Evolutionary conservation across 1,140 invertebrate species (phyloP).

Genomic region (Ephestia elutella): DNA sequence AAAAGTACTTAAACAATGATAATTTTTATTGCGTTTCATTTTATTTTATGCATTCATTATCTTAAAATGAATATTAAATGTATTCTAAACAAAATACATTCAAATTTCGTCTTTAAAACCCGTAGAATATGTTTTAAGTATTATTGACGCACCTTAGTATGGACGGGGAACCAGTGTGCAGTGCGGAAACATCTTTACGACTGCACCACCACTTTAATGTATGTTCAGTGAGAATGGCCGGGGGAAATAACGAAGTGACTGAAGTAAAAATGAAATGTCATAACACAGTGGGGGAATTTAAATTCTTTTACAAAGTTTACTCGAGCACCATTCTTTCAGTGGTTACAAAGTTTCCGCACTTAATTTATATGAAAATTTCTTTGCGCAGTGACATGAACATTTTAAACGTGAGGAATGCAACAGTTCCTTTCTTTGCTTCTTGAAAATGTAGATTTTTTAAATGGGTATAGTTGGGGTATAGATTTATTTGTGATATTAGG

Average conservation of each 20-base stretch:
- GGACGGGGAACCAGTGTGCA: too few species aligned
- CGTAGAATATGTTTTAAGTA: too few species aligned
- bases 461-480: too few species aligned
- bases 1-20: too few species aligned
- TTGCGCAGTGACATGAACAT: constrained; percentile 21
- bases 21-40: too few species aligned
- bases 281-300: constrained; percentile 28
- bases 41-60: too few species aligned
- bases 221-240: constrained; percentile 1
- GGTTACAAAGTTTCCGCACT: constrained; percentile 30
- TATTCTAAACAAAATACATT: too few species aligned
- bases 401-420: neutral
- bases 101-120: too few species aligned
- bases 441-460: too few species aligned
- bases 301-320: constrained; percentile 29
- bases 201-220: neutral
- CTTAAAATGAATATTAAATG: too few species aligned
- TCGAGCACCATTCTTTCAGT: constrained; percentile 22
- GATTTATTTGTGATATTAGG: too few species aligned
- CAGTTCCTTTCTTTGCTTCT: neutral
- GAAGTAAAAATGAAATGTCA: constrained; percentile 15
- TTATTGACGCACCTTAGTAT: too few species aligned
- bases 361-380: constrained; percentile 50
- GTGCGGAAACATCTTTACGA: neutral
- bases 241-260: constrained; percentile 5